Conservation (phyloP, 2,113 vertebrate species). For the Rhinichthys klamathensis region DNA sequence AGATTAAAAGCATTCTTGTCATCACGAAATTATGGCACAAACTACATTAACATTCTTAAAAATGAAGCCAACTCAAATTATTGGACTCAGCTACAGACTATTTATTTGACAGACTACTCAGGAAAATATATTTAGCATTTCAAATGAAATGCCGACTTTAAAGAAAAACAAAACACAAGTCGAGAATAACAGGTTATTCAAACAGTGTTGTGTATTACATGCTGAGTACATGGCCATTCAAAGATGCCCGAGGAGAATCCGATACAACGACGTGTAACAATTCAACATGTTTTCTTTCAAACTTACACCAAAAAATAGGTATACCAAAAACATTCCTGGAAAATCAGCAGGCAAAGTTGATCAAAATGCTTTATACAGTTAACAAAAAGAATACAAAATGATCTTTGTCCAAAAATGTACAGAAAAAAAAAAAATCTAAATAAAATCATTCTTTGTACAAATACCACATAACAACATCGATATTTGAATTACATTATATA, state of each 20-base stretch:
- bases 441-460: slow-evolving; percentile 87
- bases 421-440: slow-evolving; percentile 73
- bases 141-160: slow-evolving; percentile 66
- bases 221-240: slow-evolving; percentile 73
- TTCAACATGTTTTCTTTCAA: slow-evolving; percentile 67
- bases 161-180: slow-evolving; percentile 68
- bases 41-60: neutral
- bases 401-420: slow-evolving; percentile 76
- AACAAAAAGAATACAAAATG: slow-evolving; percentile 81
- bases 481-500: slow-evolving; percentile 79
- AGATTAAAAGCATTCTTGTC: neutral
- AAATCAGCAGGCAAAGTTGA: slow-evolving; percentile 79
- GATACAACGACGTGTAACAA: slow-evolving; percentile 76
- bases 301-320: slow-evolving; percentile 69
- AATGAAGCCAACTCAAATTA: slow-evolving; percentile 39
- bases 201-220: slow-evolving; percentile 78
- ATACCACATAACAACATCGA: slow-evolving; percentile 94
- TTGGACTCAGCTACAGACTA: slow-evolving; percentile 70
- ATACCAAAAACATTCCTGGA: slow-evolving; percentile 79
- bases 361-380: slow-evolving; percentile 72
- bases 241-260: slow-evolving; percentile 65
- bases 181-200: slow-evolving; percentile 69
- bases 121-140: slow-evolving; percentile 79
- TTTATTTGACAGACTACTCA: slow-evolving; percentile 79
- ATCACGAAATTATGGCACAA: neutral